phyloP scores from a whole-genome alignment of 2,113 vertebrate species.

The Seriola quinqueradiata region DNA sequence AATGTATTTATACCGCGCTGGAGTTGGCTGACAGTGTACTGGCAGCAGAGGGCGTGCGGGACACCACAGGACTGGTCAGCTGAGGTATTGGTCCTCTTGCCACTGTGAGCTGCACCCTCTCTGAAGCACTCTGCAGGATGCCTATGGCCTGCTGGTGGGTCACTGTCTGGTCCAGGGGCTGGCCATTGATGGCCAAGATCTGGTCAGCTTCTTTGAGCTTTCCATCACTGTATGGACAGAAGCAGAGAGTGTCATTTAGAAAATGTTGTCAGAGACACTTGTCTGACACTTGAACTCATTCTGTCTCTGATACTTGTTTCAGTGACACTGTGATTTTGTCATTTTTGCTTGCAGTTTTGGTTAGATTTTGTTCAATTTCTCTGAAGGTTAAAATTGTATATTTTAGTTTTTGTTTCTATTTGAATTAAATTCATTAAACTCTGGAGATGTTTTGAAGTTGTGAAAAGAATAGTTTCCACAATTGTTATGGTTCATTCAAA shows the following conservation, averaged over 20 bases:
- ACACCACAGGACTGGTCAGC: slow-evolving; percentile 90
- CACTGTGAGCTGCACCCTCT: slow-evolving; percentile 90
- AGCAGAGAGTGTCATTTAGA: neutral
- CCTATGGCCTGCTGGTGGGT: slow-evolving; percentile 95
- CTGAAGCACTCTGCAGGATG: slow-evolving; percentile 92
- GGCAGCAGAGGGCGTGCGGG: slow-evolving; percentile 93
- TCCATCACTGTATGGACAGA: slow-evolving; percentile 86
- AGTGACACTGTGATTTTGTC: neutral
- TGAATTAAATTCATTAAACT: slow-evolving; percentile 4
- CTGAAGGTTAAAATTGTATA: no score
- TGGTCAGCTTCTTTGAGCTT: slow-evolving; percentile 94
- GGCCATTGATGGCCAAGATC: slow-evolving; percentile 94
- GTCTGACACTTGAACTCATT: neutral
- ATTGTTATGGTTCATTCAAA: neutral
- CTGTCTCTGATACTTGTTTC: neutral
- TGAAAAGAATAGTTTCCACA: neutral
- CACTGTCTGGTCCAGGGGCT: slow-evolving; percentile 93
- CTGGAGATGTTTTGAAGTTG: neutral
- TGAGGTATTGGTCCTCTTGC: slow-evolving; percentile 91
- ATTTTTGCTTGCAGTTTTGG: no score
- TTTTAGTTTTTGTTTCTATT: neutral
- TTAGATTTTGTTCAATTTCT: no score
- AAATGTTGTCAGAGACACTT: neutral
- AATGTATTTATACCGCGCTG: slow-evolving; percentile 84
- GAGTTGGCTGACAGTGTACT: slow-evolving; percentile 95